Conservation (phyloP, 64 coral and sea anemone species). For the Actinia tenebrosa region DNA sequence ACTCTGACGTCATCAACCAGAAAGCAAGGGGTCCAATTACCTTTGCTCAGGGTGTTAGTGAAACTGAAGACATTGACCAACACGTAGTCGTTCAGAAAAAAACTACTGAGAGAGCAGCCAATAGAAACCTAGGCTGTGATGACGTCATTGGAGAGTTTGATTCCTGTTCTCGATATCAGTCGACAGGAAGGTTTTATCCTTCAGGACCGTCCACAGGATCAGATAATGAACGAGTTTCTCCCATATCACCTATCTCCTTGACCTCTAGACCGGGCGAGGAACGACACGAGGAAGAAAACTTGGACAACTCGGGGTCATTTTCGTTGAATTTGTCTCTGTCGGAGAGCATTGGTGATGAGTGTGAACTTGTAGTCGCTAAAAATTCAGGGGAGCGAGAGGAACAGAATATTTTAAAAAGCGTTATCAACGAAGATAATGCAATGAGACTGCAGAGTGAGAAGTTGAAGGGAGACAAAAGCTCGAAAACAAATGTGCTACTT, state of each 20-base stretch:
- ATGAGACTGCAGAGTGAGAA: not conserved
- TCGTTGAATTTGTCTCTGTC: slow-evolving; percentile 43
- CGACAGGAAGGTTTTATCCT: not conserved
- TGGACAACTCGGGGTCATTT: slow-evolving; percentile 29
- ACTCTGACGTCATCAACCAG: not conserved
- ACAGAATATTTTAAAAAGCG: not conserved
- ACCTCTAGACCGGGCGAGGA: not conserved
- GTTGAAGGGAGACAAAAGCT: not conserved
- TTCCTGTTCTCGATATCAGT: slow-evolving; percentile 1
- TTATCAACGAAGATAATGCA: not conserved
- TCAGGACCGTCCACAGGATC: not conserved
- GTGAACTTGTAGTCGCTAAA: slow-evolving; percentile 39
- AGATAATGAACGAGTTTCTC: not conserved
- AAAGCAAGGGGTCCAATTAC: not conserved
- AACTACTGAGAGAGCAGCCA: not conserved
- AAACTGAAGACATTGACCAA: not conserved
- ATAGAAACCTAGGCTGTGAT: not conserved
- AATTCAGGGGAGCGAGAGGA: slow-evolving; percentile 24
- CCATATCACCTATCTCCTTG: not conserved
- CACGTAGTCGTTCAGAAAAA: not conserved
- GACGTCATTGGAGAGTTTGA: slow-evolving; percentile 23
- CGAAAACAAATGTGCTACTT: not conserved
- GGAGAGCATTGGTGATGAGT: slow-evolving; percentile 29
- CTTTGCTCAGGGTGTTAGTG: not conserved
- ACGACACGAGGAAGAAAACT: not conserved